A percentile compares a stretch with the other conserved stretches of the same genome.
Conservation (phyloP, 2,888 invertebrate species). For the Caenorhabditis sp. region DNA sequence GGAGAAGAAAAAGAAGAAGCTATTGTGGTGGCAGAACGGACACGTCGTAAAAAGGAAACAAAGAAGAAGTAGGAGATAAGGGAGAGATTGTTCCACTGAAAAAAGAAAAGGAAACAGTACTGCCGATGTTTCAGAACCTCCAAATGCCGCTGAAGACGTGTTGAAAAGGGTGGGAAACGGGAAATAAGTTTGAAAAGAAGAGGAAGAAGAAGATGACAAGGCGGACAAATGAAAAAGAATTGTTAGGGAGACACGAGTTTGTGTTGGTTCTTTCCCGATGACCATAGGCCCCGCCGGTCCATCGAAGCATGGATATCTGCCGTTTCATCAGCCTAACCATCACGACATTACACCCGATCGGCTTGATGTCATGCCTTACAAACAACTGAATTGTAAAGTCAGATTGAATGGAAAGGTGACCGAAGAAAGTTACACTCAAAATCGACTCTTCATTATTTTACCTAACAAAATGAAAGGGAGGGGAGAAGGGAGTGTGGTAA, state of each 20-base stretch:
- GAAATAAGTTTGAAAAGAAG: too few species aligned
- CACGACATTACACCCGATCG: slow-evolving; percentile 15
- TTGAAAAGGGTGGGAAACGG: background rate
- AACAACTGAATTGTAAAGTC: slow-evolving; percentile 16
- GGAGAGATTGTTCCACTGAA: background rate
- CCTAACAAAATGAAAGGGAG: slow-evolving; percentile 4
- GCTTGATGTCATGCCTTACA: slow-evolving; percentile 37
- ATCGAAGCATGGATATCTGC: slow-evolving; percentile 25
- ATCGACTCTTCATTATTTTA: background rate
- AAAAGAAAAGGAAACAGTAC: slow-evolving; percentile 3
- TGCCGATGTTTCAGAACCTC: too few species aligned
- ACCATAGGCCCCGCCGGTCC: slow-evolving; percentile 24
- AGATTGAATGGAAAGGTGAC: slow-evolving; percentile 13
- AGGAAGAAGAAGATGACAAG: slow-evolving; percentile 19
- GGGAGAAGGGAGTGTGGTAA: slow-evolving; percentile 16
- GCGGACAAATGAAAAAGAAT: slow-evolving; percentile 1
- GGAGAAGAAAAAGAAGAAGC: slow-evolving; percentile 4
- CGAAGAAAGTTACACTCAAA: slow-evolving; percentile 11
- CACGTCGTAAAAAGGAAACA: slow-evolving; percentile 4
- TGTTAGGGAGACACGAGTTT: background rate
- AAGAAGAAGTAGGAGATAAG: slow-evolving; percentile 1
- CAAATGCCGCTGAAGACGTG: too few species aligned
- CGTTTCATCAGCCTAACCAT: background rate
- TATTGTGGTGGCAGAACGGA: background rate
- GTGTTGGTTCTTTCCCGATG: slow-evolving; percentile 21